Base-by-base conservation (phyloP, 2,888 invertebrate genomes). In the Cepaea hortensis region DNA sequence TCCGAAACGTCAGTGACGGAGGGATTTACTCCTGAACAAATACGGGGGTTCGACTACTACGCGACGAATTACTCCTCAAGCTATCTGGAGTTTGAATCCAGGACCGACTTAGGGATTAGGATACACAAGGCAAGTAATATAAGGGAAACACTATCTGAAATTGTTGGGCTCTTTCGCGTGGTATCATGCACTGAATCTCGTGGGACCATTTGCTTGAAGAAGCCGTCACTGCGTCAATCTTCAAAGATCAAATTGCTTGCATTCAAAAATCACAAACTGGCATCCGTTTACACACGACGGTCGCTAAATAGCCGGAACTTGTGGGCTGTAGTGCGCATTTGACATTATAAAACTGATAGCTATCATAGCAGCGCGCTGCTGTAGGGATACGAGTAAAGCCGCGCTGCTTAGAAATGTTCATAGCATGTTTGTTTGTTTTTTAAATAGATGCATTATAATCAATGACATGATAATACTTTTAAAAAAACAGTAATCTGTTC, bases 101-200 rank as follows among this genome's bases (percentile, higher is more conserved):
- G 7, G 9, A 6, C 46, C n/a, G n/a, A 80, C 50, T 61, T 18
- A 23, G 77, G 85, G 85, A 85, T 85, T 85, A 85, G n/a, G 35
- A 13, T 9, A 5, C 55, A 72, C 72, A 50, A 80, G 23, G 46
- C 65, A 23, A 23, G 55, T 55, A 75, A 80, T 85, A 72, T 70
- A 85, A 13, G 77, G 68, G 20, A 72, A 80, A 73, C 85, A 72
- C 80, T 85, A 80, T 85, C 85, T 80, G 80, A 61, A 80, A 80
- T 72, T 70, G 73, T 72, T 62, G 72, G 13, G 72, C 80, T 35
- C 76, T 48, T 15, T 80, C 72, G 55, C 76, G 61, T 35, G 80
- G n/a, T 80, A 72, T 79, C 72, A 18, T 61, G 80, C 23, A 35
- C 80, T 7, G 20, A 48, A 85, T 85, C 85, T 85, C 23, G 65